Evolutionary conservation across 1,140 invertebrate genomes (phyloP).

Genomic region (Diachasma alloeum): DNA sequence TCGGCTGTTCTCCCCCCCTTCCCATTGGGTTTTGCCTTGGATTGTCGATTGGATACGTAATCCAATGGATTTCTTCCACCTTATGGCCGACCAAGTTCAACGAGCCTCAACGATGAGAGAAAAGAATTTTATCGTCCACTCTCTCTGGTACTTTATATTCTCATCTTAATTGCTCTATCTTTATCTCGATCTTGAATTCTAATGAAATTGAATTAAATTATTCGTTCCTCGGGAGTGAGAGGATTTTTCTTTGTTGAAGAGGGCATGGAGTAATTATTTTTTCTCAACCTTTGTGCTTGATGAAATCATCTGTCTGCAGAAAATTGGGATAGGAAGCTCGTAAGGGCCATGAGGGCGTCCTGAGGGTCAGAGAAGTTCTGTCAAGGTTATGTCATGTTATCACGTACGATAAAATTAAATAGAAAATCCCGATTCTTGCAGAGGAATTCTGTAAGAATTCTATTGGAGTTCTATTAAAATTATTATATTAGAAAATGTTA

Average conservation of each 20-base stretch:
- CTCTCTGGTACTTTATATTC: background rate
- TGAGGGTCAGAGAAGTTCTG: no score
- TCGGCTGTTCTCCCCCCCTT: background rate
- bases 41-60: slow-evolving; percentile 15
- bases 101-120: background rate
- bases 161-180: background rate
- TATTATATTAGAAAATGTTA: no score
- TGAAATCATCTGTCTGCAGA: no score
- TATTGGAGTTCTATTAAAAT: no score
- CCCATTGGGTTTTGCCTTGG: background rate
- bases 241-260: background rate
- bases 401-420: no score
- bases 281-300: no score
- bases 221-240: background rate
- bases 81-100: background rate
- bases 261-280: no score
- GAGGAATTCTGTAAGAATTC: no score
- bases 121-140: background rate
- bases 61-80: slow-evolving; percentile 6
- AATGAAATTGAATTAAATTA: background rate
- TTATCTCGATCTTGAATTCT: background rate
- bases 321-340: no score
- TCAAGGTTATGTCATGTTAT: no score
- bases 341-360: no score
- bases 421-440: no score